Evolutionary conservation across 2,113 vertebrate genomes (phyloP), one percentile per base, ranked within the genome.

Genomic region (Gadus chalcogrammus): DNA sequence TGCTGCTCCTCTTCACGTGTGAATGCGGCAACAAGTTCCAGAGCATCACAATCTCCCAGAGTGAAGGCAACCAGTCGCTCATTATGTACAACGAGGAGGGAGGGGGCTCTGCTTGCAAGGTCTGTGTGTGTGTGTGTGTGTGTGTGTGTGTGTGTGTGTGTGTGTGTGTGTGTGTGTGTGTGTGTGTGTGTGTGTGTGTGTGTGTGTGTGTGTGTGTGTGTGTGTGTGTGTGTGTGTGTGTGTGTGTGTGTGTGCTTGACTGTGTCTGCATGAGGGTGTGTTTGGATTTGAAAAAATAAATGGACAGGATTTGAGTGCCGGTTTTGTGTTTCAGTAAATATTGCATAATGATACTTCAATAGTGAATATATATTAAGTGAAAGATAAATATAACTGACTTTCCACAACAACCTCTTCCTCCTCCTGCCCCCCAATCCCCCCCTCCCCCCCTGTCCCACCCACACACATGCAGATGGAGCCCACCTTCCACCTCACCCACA

Each of bases 61-160:
- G 83, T 1, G 88, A 88, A 15, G 88, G 87, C 38, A 76, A 58
- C 66, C 91, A 92, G 82, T 88, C 87, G 5, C 76, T 92, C 20
- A 89, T 90, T 52, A 75, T 61, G 16, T 93, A 91, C 79, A 93
- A 92, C 20, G 73, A 90, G 12, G 92, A 93, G 77, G 91, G 88
- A 76, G 87, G 87, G 0, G 72, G 84, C 7, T 68, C 87, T 0
- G 22, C 53, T 13, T 85, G 61, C 74, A 85, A 56, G 83, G 92
- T 93, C 18, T 56, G 81, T 71, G 66, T 35, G 15, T 53, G 72
- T 48, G 35, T n/a, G 15, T 56, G 42, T 52, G 17, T 67, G 42
- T 42, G 20, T 61, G 31, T 63, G 58, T 35, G 11, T 24, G 64
- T 67, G 64, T 28, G 42, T 42, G 59, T 69, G n/a, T 24, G 1